A percentile compares a stretch with the other conserved stretches of the same genome.
These are phyloP conservation scores for Poeciliopsis turneri DNA, from an alignment of 2,797 vertebrate genomes.

Conservation along the genomic window DNA sequence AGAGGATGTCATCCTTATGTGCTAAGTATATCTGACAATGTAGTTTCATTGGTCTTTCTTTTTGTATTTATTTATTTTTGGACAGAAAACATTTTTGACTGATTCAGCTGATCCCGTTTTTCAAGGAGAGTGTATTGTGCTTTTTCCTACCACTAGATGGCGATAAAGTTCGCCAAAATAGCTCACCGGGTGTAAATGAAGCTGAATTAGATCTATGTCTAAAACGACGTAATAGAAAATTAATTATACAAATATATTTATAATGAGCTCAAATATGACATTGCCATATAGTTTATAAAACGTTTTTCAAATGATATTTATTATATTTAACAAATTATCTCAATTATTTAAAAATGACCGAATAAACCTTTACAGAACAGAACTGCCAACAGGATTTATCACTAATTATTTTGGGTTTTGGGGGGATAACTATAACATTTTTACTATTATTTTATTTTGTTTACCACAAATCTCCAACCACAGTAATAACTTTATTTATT, in stretches of 20 bases:
- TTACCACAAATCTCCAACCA: neutral
- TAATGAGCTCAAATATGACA: neutral
- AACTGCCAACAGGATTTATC: neutral
- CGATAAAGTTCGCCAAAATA: neutral
- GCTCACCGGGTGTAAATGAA: neutral
- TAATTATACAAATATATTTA: neutral
- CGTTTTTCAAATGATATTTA: neutral
- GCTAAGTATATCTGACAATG: neutral
- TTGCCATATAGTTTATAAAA: neutral
- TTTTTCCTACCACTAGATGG: neutral
- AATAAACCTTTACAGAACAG: neutral
- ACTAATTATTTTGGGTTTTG: neutral
- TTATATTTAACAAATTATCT: neutral
- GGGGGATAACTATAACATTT: neutral
- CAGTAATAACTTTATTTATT: neutral
- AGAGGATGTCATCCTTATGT: neutral
- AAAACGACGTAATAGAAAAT: neutral
- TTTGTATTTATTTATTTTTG: neutral
- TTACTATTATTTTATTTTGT: neutral
- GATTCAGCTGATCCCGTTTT: neutral
- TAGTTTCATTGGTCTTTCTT: neutral
- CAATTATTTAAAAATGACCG: neutral
- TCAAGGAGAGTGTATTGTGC: neutral
- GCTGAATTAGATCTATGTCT: neutral
- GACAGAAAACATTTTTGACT: neutral